These are phyloP conservation scores for Trigoniulus corallinus DNA, from an alignment of 1,140 invertebrate species.

Conservation along the genomic window DNA sequence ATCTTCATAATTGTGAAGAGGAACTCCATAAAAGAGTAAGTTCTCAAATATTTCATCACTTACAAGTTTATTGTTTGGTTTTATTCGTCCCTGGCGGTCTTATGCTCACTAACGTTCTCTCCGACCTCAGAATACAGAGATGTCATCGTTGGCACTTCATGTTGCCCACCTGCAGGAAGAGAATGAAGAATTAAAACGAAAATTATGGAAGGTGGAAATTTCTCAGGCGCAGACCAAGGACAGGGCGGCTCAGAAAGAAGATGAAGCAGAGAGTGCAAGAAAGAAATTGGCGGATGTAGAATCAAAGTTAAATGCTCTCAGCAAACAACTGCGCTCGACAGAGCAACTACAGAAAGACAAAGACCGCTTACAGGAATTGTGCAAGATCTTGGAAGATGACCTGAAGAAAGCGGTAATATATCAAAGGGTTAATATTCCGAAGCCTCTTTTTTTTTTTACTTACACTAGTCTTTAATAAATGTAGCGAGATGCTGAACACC, in stretches of 20 bases:
- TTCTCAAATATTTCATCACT: no score
- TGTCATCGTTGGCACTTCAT: background rate
- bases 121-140: no score
- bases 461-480: background rate
- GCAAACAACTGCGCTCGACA: background rate
- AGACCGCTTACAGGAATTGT: background rate
- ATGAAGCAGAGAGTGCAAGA: background rate
- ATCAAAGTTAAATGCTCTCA: background rate
- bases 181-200: background rate
- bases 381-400: background rate
- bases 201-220: background rate
- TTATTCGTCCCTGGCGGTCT: no score
- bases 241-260: no score
- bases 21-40: no score
- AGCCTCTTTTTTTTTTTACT: no score
- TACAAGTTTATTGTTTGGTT: no score
- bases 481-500: constrained; percentile 2
- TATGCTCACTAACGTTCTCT: no score
- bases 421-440: background rate
- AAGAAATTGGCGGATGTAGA: background rate
- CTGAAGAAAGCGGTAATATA: constrained; percentile 1
- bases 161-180: background rate
- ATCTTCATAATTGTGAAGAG: no score
- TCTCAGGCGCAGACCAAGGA: no score
- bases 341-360: background rate